Percentiles rank a stretch among this genome's conserved stretches.
phyloP scores from a whole-genome alignment of 2,797 vertebrate species.

The Acomys russatus region DNA sequence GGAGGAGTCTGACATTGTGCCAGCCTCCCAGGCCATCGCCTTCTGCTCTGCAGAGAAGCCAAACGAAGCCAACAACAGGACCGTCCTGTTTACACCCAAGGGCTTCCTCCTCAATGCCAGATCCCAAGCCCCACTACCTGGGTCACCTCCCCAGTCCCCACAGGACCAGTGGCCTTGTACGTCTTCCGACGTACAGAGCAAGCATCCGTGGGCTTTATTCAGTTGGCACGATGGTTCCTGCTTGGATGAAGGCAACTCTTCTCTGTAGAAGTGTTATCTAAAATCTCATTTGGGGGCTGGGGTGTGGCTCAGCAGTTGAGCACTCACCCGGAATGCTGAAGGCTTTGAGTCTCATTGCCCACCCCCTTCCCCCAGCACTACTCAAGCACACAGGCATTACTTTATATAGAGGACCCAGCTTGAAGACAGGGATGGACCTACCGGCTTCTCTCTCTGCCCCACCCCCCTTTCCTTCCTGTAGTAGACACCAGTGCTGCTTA shows the following conservation, averaged over 20 bases:
- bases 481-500: not conserved
- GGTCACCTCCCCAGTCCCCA: not conserved
- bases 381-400: not conserved
- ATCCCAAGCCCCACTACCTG: not conserved
- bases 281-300: not conserved
- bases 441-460: not conserved
- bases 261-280: not conserved
- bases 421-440: not conserved
- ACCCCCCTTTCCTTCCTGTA: not conserved
- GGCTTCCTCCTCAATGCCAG: not conserved
- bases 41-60: not conserved
- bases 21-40: not conserved
- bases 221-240: no score
- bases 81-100: not conserved
- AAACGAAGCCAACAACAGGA: not conserved
- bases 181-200: no score
- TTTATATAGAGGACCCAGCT: not conserved
- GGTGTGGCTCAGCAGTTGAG: not conserved
- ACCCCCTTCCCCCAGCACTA: no score
- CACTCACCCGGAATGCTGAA: not conserved
- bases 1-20: not conserved
- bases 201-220: not conserved
- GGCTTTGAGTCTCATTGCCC: not conserved
- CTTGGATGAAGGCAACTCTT: not conserved
- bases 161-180: accelerated